Conservation (phyloP, 2,888 invertebrate species). For the Tipula vernalis region DNA sequence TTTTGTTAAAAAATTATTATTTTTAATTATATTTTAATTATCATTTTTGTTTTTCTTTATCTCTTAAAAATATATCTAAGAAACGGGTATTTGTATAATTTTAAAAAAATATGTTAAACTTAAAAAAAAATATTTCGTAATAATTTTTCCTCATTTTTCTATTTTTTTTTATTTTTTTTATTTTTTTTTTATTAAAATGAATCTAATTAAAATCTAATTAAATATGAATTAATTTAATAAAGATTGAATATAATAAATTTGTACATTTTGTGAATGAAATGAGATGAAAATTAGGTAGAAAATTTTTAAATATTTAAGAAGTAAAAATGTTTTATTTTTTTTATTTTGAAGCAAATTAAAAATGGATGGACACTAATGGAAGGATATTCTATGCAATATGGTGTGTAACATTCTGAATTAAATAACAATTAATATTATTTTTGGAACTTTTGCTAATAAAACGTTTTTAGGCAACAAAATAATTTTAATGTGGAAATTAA, state of each 20-base stretch:
- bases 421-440: not conserved
- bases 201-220: conserved; percentile 4
- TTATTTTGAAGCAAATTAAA: not conserved
- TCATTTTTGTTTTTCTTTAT: not conserved
- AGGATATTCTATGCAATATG: not conserved
- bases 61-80: not conserved
- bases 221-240: not conserved
- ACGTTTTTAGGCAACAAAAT: not conserved
- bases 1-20: not conserved
- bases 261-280: not conserved
- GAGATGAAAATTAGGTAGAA: not conserved
- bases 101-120: not conserved
- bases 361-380: not conserved
- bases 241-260: not conserved
- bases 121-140: not conserved
- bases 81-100: not conserved
- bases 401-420: not conserved
- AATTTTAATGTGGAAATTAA: not conserved
- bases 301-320: not conserved
- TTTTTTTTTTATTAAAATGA: not conserved
- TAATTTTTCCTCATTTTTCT: not conserved
- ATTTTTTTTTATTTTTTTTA: not conserved
- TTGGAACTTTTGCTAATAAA: not conserved
- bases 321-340: not conserved
- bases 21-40: not conserved